Percentiles rank a stretch among this genome's conserved stretches.
These are phyloP conservation scores for Fissipunctia ypsillon DNA, from an alignment of 2,888 invertebrate genomes.

Conservation along the genomic window DNA sequence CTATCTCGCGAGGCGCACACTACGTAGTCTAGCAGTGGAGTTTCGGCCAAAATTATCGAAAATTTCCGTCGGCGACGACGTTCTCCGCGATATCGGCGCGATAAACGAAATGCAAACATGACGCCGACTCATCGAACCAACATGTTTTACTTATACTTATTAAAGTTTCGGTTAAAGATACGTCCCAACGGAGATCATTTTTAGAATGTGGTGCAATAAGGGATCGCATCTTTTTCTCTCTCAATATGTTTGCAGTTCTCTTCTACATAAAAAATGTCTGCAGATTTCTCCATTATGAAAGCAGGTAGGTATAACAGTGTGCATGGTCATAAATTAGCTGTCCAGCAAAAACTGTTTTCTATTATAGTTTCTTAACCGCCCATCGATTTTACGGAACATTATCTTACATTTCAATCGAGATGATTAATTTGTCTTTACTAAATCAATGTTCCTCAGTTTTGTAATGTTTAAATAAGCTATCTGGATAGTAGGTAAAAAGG, in stretches of 20 bases:
- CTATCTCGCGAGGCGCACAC: constrained; percentile 67
- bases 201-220: constrained; percentile 13
- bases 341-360: constrained; percentile 36
- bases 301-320: constrained; percentile 10
- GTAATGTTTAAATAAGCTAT: constrained; percentile 33
- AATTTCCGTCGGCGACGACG: constrained; percentile 76
- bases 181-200: constrained; percentile 12
- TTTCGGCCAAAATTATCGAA: constrained; percentile 78
- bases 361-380: constrained; percentile 24
- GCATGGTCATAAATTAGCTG: constrained; percentile 39
- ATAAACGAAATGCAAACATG: constrained; percentile 83
- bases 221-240: neutral
- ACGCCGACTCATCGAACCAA: constrained; percentile 63
- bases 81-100: constrained; percentile 71
- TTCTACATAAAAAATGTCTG: constrained; percentile 13
- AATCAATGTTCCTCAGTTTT: constrained; percentile 15
- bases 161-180: constrained; percentile 45
- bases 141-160: constrained; percentile 56
- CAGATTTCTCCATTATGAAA: constrained; percentile 23
- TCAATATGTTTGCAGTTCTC: neutral
- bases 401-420: constrained; percentile 35
- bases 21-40: constrained; percentile 66
- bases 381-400: constrained; percentile 41
- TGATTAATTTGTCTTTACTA: constrained; percentile 38
- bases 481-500: constrained; percentile 40